Conservation (phyloP, 2,113 vertebrate genomes). For the Ciconia maguari region DNA sequence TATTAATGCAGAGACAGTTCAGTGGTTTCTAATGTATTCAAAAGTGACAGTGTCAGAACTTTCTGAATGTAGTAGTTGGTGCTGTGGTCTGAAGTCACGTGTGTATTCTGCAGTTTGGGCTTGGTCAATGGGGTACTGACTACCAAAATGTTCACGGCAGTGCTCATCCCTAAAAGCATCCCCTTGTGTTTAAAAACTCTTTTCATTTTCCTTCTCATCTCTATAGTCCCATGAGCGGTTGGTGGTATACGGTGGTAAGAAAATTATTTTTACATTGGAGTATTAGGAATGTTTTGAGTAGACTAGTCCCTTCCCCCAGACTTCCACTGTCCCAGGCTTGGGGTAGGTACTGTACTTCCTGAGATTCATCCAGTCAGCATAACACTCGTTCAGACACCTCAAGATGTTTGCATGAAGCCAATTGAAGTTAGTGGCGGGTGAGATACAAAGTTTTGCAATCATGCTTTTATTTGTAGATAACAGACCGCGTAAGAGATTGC, state of each 20-base stretch:
- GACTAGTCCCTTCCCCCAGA: background rate
- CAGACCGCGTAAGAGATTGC: background rate
- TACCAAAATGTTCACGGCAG: background rate
- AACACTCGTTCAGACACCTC: background rate
- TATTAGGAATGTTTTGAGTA: background rate
- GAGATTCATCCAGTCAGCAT: background rate
- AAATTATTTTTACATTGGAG: background rate
- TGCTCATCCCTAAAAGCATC: background rate
- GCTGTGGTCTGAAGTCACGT: slow-evolving; percentile 7
- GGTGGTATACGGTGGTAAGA: background rate
- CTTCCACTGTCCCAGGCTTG: background rate
- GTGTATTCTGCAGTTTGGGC: background rate
- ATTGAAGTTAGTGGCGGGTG: background rate
- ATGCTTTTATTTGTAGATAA: background rate
- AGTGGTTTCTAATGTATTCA: background rate
- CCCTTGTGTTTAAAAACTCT: background rate
- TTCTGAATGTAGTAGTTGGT: background rate
- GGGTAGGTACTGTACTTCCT: background rate
- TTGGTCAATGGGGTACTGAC: background rate
- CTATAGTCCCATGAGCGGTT: background rate
- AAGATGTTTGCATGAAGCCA: background rate
- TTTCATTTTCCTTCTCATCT: background rate
- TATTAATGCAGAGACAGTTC: background rate
- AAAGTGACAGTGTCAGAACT: background rate
- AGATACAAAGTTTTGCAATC: background rate